A percentile compares a stretch with the other conserved stretches of the same genome.
Evolutionary conservation across 2,888 invertebrate species (phyloP).

Genomic region (Apamea sordens): DNA sequence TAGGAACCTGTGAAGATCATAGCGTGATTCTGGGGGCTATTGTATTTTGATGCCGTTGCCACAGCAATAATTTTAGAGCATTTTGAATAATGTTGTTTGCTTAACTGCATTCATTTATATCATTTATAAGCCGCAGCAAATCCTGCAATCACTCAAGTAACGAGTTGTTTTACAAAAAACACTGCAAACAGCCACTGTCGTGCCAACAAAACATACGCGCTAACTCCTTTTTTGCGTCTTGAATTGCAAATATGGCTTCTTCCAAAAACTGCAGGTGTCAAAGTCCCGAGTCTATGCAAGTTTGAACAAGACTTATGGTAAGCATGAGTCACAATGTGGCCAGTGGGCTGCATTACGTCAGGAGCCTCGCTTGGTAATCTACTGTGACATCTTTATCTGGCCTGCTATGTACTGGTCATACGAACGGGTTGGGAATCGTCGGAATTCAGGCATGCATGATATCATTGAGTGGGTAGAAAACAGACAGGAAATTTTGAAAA

Average conservation of each 20-base stretch:
- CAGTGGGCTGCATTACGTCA: conserved; percentile 53
- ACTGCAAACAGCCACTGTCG: conserved; percentile 12
- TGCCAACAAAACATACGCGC: conserved; percentile 30
- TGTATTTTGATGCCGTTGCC: neutral
- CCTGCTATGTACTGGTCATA: conserved; percentile 28
- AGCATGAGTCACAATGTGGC: conserved; percentile 53
- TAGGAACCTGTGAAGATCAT: neutral
- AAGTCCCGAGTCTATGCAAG: conserved; percentile 48
- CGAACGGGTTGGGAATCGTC: conserved; percentile 24
- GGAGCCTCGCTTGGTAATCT: conserved; percentile 33
- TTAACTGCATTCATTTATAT: conserved; percentile 9
- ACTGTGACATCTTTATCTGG: conserved; percentile 58
- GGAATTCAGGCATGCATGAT: conserved; percentile 49
- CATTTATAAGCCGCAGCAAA: neutral
- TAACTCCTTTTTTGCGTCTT: conserved; percentile 36
- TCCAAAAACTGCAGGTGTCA: conserved; percentile 54
- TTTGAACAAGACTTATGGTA: conserved; percentile 51
- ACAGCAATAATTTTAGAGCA: neutral
- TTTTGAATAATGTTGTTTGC: neutral
- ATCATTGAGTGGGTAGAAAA: conserved; percentile 46
- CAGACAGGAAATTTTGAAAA: conserved; percentile 29
- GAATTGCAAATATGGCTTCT: conserved; percentile 49
- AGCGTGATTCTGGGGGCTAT: neutral
- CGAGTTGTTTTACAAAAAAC: conserved; percentile 6
- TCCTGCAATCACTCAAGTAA: conserved; percentile 15